Conservation (phyloP, 2,888 invertebrate species). For the Dichetophora obliterata region DNA sequence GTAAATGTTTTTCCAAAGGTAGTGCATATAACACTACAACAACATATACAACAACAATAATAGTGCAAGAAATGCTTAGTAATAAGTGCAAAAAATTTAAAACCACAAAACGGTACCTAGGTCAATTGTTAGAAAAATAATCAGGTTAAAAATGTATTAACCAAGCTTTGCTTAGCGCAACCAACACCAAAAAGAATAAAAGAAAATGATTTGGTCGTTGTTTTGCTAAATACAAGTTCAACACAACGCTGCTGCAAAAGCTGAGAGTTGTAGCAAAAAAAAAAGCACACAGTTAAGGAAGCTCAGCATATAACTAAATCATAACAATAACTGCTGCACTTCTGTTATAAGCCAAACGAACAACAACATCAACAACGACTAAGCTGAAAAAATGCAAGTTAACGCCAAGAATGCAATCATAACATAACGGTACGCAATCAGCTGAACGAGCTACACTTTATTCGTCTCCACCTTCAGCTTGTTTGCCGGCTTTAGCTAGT, state of each 20-base stretch:
- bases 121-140: slow-evolving; percentile 16
- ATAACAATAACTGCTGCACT: slow-evolving; percentile 10
- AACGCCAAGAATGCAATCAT: slow-evolving; percentile 41
- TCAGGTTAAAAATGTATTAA: slow-evolving; percentile 14
- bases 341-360: background rate
- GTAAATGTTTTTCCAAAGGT: too few relatives aligned
- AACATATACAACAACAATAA: background rate
- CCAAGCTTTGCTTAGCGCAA: background rate
- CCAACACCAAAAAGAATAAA: background rate
- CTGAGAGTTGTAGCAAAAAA: background rate
- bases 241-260: background rate
- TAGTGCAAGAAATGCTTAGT: background rate
- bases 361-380: background rate
- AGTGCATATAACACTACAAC: background rate
- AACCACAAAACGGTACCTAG: slow-evolving; percentile 31
- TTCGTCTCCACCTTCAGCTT: background rate
- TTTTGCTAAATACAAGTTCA: background rate
- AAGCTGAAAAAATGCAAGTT: background rate
- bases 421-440: slow-evolving; percentile 36
- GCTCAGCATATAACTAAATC: slow-evolving; percentile 5
- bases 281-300: background rate
- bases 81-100: background rate
- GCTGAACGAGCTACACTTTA: background rate
- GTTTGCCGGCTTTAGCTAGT: background rate
- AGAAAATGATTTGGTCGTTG: background rate